Base-by-base conservation (phyloP, 2,797 vertebrate genomes). In the Mycteria americana region DNA sequence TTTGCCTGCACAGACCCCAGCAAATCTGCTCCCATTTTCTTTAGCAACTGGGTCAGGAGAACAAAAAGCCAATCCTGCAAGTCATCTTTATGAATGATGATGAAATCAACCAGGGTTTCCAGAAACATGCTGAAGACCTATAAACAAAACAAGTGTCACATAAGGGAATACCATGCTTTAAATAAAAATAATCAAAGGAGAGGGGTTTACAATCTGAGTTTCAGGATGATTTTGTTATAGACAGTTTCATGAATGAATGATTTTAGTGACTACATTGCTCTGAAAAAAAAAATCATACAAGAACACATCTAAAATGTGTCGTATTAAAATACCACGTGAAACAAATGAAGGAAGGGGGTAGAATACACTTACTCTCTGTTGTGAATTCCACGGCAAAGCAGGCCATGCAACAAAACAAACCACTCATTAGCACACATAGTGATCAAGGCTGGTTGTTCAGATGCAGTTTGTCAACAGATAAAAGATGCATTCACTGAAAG, bases 91-190 rank as follows among this genome's bases (percentile, higher is more conserved):
- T 99, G 99, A 72, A 99, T 98, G 45, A 98, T 99, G 97, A 99
- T 97, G 90, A 99, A 99, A 98, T 99, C 99, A 96, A 99, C 99
- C 23, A 99, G 98, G 3, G 99, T 99, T 98, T 99, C 99, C 98
- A 99, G 97, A 97, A 99, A 99, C 99, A 99, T 99, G 98, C 99
- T 99, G 97, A 99, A 99, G 95, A 99, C 99, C 99, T 99, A 97
- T 37, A 82, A 97, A 76, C 11, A 69, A 82, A 74, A 86, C 11
- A 83, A 46, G 11, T 16, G 57, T 96, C 73, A 96, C 46, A 80
- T 59, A 81, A 56, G 67, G 23, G 60, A 67, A 87, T 37, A 37
- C 8, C 8, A 5, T 25, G 28, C 46, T 91, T 80, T 28, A 82
- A 95, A 81, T 25, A 89, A 91, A 87, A 90, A 62, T 63, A 80